phyloP scores from a whole-genome alignment of 2,888 invertebrate species.

The Scaptomyza caliginosa region DNA sequence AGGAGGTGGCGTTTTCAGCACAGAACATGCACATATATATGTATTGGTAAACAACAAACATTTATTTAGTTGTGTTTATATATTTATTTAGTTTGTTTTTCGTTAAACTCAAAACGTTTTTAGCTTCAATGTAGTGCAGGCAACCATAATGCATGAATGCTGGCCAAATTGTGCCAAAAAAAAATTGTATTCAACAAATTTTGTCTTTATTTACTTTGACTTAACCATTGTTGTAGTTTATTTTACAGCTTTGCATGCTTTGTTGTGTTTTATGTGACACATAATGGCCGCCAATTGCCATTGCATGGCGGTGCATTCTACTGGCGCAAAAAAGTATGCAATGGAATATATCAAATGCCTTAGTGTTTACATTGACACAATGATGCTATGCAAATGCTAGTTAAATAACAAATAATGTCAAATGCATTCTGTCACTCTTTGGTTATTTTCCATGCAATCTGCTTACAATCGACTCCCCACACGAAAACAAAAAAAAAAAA shows the following conservation, averaged over 20 bases:
- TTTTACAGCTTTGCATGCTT: slow-evolving; percentile 28
- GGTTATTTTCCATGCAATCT: slow-evolving; percentile 47
- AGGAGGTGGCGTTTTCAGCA: slow-evolving; percentile 17
- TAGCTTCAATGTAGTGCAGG: slow-evolving; percentile 2
- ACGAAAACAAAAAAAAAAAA: slow-evolving; percentile 18
- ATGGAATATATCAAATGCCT: slow-evolving; percentile 17
- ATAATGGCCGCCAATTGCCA: slow-evolving; percentile 4
- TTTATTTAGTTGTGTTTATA: slow-evolving; percentile 9
- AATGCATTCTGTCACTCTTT: slow-evolving; percentile 26
- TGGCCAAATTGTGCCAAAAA: slow-evolving; percentile 3
- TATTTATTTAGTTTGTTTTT: slow-evolving; percentile 1
- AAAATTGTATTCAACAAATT: slow-evolving; percentile 16
- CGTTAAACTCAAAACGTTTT: neutral
- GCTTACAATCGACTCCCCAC: slow-evolving; percentile 53
- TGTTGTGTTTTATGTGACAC: slow-evolving; percentile 8
- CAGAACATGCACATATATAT: slow-evolving; percentile 41
- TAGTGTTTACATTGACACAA: slow-evolving; percentile 7
- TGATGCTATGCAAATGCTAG: slow-evolving; percentile 37
- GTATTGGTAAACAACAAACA: slow-evolving; percentile 21
- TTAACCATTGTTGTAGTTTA: slow-evolving; percentile 19
- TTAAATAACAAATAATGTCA: slow-evolving; percentile 53
- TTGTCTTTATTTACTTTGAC: slow-evolving; percentile 22
- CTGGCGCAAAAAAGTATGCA: slow-evolving; percentile 41
- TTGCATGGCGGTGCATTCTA: slow-evolving; percentile 1
- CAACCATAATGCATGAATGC: slow-evolving; percentile 8